Base-by-base conservation (phyloP, 2,797 vertebrate genomes). In the Pipistrellus pipistrellus region DNA sequence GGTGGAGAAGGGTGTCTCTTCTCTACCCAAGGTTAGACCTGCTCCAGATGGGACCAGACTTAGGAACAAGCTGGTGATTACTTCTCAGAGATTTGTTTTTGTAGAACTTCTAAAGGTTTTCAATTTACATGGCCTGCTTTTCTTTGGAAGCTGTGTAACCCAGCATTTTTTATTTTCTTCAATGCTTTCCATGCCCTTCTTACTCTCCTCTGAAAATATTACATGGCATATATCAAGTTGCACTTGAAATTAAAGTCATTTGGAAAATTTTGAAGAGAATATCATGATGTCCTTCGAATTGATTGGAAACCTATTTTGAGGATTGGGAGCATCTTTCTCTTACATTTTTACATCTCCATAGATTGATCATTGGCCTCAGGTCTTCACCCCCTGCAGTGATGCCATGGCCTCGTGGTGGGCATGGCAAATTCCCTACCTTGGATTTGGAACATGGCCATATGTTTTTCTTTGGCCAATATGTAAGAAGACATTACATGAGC, bases 201-300 rank as follows among this genome's bases (percentile, higher is more conserved):
- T 25, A 27, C 7, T 21, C 21, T 55, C 55, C 71, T 73, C 35
- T 73, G 44, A 75, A 85, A 71, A 77, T 68, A 64, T 12, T 53
- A 48, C 2, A 27, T 32, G 59, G 51, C 69, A 38, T 66, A 8
- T 32, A 71, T n/a, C 53, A 25, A 51, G 87, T 77, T 82, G 38
- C 32, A 87, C 32, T 69, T 59, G 38, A 92, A 90, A 59, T 76
- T 44, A 69, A 85, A 83, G 30, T 46, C 20, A 41, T 53, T 78
- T 68, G 55, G 38, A 93, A 53, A 68, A 21, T 41, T 93, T 57
- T 44, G 41, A 83, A 82, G 78, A 77, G 57, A 64, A 41, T 64
- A 78, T 41, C 21, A 75, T 11, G 27, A 20, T 32, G 77, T 25
- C 12, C 15, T 80, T 55, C 69, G 15, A 72, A 57, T 38, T 23